These are phyloP conservation scores for Chiloscyllium plagiosum DNA, from an alignment of 2,113 vertebrate species.

Conservation along the genomic window DNA sequence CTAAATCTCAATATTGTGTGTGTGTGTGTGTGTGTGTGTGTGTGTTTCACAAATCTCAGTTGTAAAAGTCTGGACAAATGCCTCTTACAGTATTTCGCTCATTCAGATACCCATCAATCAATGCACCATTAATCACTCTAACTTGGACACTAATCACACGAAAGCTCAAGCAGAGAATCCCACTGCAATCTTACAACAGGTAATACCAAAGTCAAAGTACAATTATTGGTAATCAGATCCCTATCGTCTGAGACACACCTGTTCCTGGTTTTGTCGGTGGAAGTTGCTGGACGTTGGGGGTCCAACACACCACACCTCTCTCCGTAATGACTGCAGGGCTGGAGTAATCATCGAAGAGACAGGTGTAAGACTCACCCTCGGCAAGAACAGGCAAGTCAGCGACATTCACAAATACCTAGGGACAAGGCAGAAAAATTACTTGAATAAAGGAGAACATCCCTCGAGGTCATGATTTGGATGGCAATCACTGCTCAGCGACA, in stretches of 20 bases:
- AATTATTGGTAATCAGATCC: not conserved
- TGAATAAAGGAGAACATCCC: not conserved
- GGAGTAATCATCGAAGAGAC: conserved; percentile 70
- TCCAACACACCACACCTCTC: conserved; percentile 72
- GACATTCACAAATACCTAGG: conserved; percentile 75
- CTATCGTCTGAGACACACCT: conserved; percentile 58
- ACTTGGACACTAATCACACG: not conserved
- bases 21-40: not conserved
- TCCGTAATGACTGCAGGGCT: conserved; percentile 68
- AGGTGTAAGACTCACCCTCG: conserved; percentile 73
- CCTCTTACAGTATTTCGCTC: not conserved
- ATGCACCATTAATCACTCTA: not conserved
- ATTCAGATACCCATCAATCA: not conserved
- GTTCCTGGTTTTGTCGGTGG: conserved; percentile 65
- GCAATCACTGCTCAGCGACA: not conserved
- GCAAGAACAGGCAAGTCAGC: conserved; percentile 68
- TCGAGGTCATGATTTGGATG: no score
- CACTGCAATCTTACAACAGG: not conserved
- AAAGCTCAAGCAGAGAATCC: not conserved
- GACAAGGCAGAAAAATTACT: not conserved
- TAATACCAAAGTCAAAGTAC: not conserved
- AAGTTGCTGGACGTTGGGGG: conserved; percentile 65
- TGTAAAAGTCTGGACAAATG: not conserved
- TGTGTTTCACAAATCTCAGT: not conserved
- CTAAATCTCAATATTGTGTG: not conserved